Conservation (phyloP, 2,797 vertebrate species). For the Euthynnus affinis region DNA sequence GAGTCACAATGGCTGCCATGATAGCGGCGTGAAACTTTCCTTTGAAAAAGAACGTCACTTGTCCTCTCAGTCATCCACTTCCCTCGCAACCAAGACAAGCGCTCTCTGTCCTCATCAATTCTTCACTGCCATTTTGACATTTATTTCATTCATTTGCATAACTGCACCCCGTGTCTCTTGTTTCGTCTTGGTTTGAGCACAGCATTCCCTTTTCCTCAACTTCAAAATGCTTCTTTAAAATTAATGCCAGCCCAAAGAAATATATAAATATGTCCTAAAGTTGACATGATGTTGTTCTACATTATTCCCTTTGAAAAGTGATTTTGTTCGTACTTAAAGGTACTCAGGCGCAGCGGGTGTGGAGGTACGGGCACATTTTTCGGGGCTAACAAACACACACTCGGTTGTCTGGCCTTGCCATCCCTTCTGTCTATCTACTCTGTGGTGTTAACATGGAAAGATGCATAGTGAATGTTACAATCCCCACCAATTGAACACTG, state of each 20-base stretch:
- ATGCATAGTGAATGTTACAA: conserved; percentile 54
- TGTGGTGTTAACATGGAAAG: conserved; percentile 53
- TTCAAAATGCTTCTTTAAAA: conserved; percentile 83
- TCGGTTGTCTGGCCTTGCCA: conserved; percentile 58
- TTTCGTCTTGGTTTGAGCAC: conserved; percentile 62
- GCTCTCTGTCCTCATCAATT: conserved; percentile 89
- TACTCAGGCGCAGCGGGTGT: conserved; percentile 55
- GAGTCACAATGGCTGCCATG: conserved; percentile 89
- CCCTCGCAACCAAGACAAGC: conserved; percentile 79
- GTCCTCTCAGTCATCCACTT: conserved; percentile 79
- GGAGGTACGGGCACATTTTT: conserved; percentile 56
- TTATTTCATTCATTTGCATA: conserved; percentile 85
- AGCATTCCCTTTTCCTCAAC: conserved; percentile 73
- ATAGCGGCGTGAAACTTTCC: conserved; percentile 89
- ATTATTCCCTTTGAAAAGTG: conserved; percentile 87
- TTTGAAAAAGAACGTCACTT: conserved; percentile 88
- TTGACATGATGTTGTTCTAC: conserved; percentile 85
- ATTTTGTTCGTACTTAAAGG: conserved; percentile 83
- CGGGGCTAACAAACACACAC: conserved; percentile 64
- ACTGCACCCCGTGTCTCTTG: conserved; percentile 73
- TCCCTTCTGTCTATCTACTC: conserved; percentile 46
- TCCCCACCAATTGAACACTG: conserved; percentile 18
- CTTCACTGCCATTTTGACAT: conserved; percentile 86
- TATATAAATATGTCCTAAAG: conserved; percentile 82
- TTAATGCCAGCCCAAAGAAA: conserved; percentile 79